A percentile compares a stretch with the other conserved stretches of the same genome.
phyloP scores from a whole-genome alignment of 2,113 vertebrate species.

The Poicephalus gulielmi region DNA sequence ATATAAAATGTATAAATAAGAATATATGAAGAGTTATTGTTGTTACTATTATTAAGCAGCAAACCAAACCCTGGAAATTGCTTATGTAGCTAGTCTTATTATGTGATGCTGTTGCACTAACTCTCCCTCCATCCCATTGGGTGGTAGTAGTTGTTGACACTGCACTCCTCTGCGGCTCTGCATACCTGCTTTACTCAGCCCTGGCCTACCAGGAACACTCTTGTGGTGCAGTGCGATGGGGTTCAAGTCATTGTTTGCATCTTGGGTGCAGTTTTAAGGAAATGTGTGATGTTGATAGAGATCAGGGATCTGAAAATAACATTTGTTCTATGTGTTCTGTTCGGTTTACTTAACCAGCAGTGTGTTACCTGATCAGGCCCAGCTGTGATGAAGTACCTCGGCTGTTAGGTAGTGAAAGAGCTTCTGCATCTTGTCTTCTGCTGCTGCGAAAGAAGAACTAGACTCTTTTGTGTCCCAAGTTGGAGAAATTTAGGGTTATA shows the following conservation, averaged over 20 bases:
- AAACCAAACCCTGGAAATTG: not conserved
- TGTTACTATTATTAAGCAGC: not conserved
- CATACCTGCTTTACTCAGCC: not conserved
- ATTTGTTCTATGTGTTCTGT: not conserved
- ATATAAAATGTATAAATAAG: not conserved
- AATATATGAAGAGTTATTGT: not conserved
- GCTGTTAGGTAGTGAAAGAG: not conserved
- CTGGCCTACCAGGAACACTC: not conserved
- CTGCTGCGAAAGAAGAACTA: not conserved
- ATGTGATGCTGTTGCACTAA: not conserved
- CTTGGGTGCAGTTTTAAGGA: not conserved
- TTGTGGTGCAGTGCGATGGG: rapidly evolving
- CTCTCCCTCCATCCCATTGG: not conserved
- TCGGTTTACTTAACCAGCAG: not conserved
- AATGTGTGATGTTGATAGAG: not conserved
- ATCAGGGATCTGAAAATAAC: not conserved
- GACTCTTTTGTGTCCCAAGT: not conserved
- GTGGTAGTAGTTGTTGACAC: not conserved
- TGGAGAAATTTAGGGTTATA: not conserved
- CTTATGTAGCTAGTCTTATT: not conserved
- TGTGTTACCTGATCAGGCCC: not conserved
- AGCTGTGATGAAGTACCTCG: not conserved
- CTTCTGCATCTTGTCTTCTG: not conserved
- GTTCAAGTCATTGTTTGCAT: not conserved
- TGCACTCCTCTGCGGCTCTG: not conserved